These are phyloP conservation scores for Chrysocyon brachyurus DNA, from an alignment of 2,797 vertebrate species.

Conservation along the genomic window DNA sequence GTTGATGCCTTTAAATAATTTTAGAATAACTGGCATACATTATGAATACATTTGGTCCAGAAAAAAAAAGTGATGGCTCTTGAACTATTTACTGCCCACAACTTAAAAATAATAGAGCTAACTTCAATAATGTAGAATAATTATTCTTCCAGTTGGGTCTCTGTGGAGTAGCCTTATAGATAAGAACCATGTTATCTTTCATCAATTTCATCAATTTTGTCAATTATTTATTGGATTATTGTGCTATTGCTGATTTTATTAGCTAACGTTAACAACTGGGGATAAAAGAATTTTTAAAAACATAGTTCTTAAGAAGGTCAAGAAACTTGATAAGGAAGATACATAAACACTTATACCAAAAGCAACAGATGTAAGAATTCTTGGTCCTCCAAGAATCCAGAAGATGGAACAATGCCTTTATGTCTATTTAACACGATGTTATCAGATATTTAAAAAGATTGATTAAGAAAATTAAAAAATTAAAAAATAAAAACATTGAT, in stretches of 20 bases:
- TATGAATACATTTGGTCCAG: conserved; percentile 32
- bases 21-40: not conserved
- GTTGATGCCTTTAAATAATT: conserved; percentile 21
- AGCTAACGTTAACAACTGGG: not conserved
- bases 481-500: not conserved
- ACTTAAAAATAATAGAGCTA: conserved; percentile 43
- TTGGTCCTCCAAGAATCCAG: not conserved
- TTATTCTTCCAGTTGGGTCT: conserved; percentile 10
- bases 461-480: not conserved
- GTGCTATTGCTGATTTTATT: not conserved
- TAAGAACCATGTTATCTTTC: conserved; percentile 1
- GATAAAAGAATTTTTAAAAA: conserved; percentile 17
- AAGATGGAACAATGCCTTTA: not conserved
- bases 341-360: not conserved
- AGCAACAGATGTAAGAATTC: not conserved
- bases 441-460: not conserved
- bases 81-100: not conserved
- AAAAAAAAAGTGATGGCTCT: not conserved
- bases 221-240: not conserved
- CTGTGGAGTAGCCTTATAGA: not conserved
- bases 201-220: not conserved
- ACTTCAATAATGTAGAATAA: conserved; percentile 19
- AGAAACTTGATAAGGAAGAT: conserved; percentile 30
- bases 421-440: not conserved
- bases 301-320: not conserved